phyloP scores from a whole-genome alignment of 2,113 vertebrate genomes.

The Hipposideros armiger region DNA sequence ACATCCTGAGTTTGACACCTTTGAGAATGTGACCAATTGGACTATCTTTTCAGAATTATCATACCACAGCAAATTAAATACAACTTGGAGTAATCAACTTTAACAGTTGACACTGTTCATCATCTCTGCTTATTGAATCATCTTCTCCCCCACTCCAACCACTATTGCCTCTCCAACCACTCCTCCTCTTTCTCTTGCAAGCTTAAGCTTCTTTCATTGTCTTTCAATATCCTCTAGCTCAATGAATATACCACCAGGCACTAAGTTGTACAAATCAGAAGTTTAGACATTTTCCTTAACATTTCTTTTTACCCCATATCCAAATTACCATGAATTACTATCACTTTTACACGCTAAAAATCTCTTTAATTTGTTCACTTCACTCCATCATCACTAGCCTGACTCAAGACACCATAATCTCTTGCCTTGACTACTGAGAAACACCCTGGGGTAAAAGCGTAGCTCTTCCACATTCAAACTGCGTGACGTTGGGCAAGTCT shows the following conservation, averaged over 20 bases:
- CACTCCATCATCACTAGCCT: not conserved
- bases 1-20: not conserved
- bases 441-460: not conserved
- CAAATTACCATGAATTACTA: not conserved
- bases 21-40: not conserved
- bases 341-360: conserved; percentile 1
- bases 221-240: not conserved
- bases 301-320: not conserved
- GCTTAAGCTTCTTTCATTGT: not conserved
- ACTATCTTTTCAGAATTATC: not conserved
- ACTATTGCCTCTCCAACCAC: not conserved
- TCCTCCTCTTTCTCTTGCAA: not conserved
- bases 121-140: not conserved
- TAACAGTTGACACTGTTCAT: not conserved
- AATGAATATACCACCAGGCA: not conserved
- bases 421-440: not conserved
- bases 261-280: not conserved
- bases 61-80: not conserved
- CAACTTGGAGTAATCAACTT: not conserved
- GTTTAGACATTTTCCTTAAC: conserved; percentile 20
- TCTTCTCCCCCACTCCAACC: not conserved
- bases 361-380: not conserved
- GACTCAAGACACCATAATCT: not conserved
- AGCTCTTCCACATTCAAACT: not conserved
- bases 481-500: not conserved